phyloP scores from a whole-genome alignment of 2,888 invertebrate species.

The Oasisia sp. region DNA sequence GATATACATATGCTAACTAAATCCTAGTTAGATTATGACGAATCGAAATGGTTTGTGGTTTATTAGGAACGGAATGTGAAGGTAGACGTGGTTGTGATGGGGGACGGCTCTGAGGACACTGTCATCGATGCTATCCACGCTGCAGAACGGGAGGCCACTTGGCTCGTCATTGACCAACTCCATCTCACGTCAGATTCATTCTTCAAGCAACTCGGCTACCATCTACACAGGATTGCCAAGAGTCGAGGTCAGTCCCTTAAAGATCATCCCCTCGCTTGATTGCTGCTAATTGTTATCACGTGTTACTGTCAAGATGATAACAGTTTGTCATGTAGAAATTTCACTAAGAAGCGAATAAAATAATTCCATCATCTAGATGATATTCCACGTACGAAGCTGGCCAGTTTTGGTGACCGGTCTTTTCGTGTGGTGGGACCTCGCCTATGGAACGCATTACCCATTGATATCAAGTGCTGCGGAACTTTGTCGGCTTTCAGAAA shows the following conservation, averaged over 20 bases:
- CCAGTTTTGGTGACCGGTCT: no score
- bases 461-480: no score
- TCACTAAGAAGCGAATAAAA: background rate
- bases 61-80: conserved; percentile 20
- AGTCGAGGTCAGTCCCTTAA: conserved; percentile 42
- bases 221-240: conserved; percentile 51
- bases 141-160: conserved; percentile 58
- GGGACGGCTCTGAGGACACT: conserved; percentile 50
- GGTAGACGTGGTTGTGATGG: conserved; percentile 50
- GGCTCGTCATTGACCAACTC: conserved; percentile 60
- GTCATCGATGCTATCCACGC: conserved; percentile 55
- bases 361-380: background rate
- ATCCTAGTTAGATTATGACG: background rate
- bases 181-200: conserved; percentile 54
- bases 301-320: background rate
- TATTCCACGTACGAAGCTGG: no score
- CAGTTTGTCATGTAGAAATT: background rate
- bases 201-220: conserved; percentile 51
- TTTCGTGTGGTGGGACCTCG: no score
- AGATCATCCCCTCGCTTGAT: background rate
- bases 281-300: background rate
- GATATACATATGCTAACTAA: background rate
- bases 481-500: no score
- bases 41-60: background rate
- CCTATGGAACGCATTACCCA: no score